A percentile compares a stretch with the other conserved stretches of the same genome.
Evolutionary conservation across 2,888 invertebrate genomes (phyloP).

Genomic region (Cantharis nigra): DNA sequence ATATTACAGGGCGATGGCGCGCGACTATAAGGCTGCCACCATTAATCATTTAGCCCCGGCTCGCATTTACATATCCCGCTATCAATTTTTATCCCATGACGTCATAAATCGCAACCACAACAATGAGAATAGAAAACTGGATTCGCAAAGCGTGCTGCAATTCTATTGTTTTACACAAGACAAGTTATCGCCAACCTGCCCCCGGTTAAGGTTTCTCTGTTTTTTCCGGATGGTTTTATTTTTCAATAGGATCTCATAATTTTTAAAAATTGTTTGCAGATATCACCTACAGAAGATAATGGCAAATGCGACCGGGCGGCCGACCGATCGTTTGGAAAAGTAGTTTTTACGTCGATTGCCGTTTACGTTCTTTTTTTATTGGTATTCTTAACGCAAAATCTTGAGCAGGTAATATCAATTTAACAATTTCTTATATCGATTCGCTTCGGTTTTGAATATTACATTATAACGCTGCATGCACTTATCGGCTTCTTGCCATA

Average conservation of each 20-base stretch:
- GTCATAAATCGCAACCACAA: slow-evolving; percentile 46
- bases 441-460: not conserved
- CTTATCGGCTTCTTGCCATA: not conserved
- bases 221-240: slow-evolving; percentile 18
- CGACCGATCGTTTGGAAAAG: slow-evolving; percentile 20
- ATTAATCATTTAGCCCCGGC: slow-evolving; percentile 45
- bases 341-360: slow-evolving; percentile 8
- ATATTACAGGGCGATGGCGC: slow-evolving; percentile 35
- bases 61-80: slow-evolving; percentile 48
- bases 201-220: slow-evolving; percentile 10
- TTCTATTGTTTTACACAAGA: slow-evolving; percentile 32
- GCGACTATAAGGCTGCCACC: slow-evolving; percentile 36
- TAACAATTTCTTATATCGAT: not conserved
- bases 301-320: slow-evolving; percentile 8
- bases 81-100: slow-evolving; percentile 48
- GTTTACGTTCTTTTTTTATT: not conserved
- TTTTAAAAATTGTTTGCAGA: slow-evolving; percentile 19
- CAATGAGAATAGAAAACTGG: slow-evolving; percentile 41
- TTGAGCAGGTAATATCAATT: not conserved
- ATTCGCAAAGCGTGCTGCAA: slow-evolving; percentile 26
- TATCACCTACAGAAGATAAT: slow-evolving; percentile 29
- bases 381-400: not conserved
- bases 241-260: slow-evolving; percentile 29
- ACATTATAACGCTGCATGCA: not conserved
- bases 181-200: slow-evolving; percentile 25